phyloP scores from a whole-genome alignment of 2,888 invertebrate genomes.

The Synanthedon myopaeformis region DNA sequence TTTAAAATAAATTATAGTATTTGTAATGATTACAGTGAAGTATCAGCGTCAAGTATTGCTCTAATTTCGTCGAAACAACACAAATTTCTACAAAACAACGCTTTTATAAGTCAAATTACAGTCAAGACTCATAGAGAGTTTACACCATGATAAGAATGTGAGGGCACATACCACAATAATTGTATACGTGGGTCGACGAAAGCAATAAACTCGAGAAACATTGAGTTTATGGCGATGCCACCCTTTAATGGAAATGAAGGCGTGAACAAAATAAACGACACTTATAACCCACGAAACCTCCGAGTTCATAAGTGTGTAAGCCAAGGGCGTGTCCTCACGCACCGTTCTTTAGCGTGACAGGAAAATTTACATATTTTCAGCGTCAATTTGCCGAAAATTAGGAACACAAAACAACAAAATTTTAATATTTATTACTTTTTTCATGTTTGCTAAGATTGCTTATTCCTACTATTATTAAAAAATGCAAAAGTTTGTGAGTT shows the following conservation, averaged over 20 bases:
- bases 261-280: slow-evolving; percentile 18
- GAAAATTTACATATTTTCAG: slow-evolving; percentile 16
- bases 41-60: too few species aligned
- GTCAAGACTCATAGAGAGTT: too few species aligned
- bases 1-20: too few species aligned
- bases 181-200: background rate
- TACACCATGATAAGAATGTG: background rate
- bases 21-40: too few species aligned
- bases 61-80: too few species aligned
- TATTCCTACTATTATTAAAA: too few species aligned
- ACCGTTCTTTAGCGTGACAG: background rate
- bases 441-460: background rate
- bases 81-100: too few species aligned
- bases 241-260: slow-evolving; percentile 20
- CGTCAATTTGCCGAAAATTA: slow-evolving; percentile 18
- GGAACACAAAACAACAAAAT: background rate
- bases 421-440: background rate
- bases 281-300: slow-evolving; percentile 1
- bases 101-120: too few species aligned
- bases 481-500: too few species aligned
- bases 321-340: slow-evolving; percentile 4
- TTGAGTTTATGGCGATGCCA: slow-evolving; percentile 4
- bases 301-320: slow-evolving; percentile 6
- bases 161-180: background rate
- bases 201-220: background rate